phyloP scores from a whole-genome alignment of 2,113 vertebrate species.

The Opisthocomus hoazin region DNA sequence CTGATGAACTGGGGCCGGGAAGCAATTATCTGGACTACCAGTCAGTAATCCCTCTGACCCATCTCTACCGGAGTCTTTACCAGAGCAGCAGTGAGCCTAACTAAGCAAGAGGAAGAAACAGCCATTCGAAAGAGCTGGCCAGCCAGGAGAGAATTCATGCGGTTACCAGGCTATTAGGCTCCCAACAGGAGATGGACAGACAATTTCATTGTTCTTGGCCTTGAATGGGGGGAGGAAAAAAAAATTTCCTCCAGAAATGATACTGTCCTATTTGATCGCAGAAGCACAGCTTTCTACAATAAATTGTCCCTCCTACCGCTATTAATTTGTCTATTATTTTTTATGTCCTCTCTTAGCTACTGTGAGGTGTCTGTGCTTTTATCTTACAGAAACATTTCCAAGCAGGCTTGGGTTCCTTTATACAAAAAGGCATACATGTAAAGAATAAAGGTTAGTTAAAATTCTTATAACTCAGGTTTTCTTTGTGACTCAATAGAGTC shows the following conservation, averaged over 20 bases:
- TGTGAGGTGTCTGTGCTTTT: not conserved
- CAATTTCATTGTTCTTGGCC: not conserved
- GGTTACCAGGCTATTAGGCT: not conserved
- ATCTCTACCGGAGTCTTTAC: not conserved
- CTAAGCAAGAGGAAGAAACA: not conserved
- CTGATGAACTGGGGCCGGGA: not conserved
- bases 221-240: not conserved
- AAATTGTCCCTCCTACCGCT: not conserved
- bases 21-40: not conserved
- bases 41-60: not conserved
- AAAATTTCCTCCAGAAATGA: not conserved
- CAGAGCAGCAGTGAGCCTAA: not conserved
- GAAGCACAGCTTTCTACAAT: not conserved
- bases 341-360: not conserved
- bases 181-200: not conserved
- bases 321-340: conserved; percentile 30
- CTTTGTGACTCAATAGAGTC: not conserved
- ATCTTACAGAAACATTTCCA: not conserved
- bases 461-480: not conserved
- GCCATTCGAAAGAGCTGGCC: not conserved
- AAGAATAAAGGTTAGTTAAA: conserved; percentile 46
- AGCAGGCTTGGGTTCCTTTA: not conserved
- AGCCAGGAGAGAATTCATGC: not conserved
- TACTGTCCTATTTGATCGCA: not conserved
- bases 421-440: not conserved